Conservation (phyloP, 2,113 vertebrate genomes). For the Sinocyclocheilus anophthalmus region DNA sequence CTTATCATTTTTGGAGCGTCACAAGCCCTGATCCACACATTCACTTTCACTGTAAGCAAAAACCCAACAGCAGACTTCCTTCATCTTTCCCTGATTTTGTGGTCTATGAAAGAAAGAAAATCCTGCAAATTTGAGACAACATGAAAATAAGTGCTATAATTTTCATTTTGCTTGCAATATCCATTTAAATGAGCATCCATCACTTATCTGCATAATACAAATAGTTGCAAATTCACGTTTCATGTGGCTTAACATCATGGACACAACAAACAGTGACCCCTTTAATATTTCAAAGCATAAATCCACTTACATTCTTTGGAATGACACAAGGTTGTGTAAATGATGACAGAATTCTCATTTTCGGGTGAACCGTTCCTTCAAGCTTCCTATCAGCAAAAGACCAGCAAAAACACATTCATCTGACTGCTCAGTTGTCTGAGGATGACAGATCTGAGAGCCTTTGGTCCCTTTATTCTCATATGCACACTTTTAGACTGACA, state of each 20-base stretch:
- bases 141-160: neutral
- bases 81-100: no score
- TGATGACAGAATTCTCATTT: no score
- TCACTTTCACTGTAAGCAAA: neutral
- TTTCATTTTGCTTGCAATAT: neutral
- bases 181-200: neutral
- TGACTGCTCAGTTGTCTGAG: conserved; percentile 2
- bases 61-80: no score
- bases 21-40: neutral
- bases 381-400: neutral
- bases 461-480: neutral
- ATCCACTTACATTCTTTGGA: neutral
- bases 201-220: neutral
- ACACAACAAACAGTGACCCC: neutral
- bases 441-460: neutral
- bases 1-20: neutral
- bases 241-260: neutral
- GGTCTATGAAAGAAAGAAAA: neutral
- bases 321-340: no score
- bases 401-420: conserved; percentile 16
- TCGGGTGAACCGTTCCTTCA: no score
- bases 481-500: neutral
- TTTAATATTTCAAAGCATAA: neutral
- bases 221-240: neutral
- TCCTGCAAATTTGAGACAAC: neutral